Conservation (phyloP, 1,140 invertebrate species). For the Agrypnia vestita region DNA sequence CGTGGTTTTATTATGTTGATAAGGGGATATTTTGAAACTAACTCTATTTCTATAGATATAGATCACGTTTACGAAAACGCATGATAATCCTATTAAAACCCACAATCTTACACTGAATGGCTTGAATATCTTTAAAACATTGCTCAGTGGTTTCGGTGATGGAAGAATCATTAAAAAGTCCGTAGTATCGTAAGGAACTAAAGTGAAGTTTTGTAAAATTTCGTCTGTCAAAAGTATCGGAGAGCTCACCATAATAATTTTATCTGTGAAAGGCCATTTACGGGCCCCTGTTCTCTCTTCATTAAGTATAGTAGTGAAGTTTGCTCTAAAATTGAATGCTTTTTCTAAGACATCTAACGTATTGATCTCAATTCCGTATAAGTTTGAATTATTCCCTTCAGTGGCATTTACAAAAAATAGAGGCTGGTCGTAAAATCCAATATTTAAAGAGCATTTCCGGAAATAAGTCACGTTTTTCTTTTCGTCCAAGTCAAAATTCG, state of each 20-base stretch:
- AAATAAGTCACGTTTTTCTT: background rate
- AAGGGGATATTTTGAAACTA: background rate
- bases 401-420: background rate
- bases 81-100: background rate
- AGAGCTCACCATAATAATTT: background rate
- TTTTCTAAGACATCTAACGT: background rate
- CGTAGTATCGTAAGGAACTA: background rate
- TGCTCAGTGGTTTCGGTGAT: background rate
- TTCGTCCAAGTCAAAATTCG: background rate
- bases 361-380: background rate
- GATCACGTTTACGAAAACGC: background rate
- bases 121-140: background rate
- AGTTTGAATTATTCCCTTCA: background rate
- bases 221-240: background rate
- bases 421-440: background rate
- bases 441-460: background rate
- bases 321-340: background rate
- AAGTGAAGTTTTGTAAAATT: background rate
- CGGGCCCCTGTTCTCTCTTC: too few relatives aligned
- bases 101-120: background rate
- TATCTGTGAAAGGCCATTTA: background rate
- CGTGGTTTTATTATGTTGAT: background rate
- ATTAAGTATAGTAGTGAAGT: background rate
- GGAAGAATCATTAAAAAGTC: background rate
- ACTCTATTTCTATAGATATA: background rate